Evolutionary conservation across 2,113 vertebrate genomes (phyloP).

Genomic region (Alligator mississippiensis): DNA sequence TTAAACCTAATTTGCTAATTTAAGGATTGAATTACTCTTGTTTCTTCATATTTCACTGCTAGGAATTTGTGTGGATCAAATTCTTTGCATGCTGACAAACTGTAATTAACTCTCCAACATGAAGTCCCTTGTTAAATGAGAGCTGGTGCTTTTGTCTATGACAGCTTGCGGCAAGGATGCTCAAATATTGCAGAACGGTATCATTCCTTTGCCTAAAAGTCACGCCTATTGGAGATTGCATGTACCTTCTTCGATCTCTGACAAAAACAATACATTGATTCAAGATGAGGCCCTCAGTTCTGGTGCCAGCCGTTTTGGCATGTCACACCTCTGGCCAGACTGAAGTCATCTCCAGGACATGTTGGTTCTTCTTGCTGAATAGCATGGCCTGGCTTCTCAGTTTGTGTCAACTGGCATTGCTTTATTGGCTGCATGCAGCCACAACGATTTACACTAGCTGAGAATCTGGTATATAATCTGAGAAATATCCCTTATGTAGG

Average conservation of each 20-base stretch:
- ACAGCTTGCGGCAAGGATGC: neutral
- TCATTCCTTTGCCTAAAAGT: constrained; percentile 8
- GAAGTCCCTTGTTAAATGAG: neutral
- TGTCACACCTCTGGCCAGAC: neutral
- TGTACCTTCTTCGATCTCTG: neutral
- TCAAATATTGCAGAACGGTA: neutral
- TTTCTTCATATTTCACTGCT: neutral
- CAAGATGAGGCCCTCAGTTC: neutral
- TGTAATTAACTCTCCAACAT: constrained; percentile 20
- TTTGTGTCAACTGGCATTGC: neutral
- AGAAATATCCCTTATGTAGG: constrained; percentile 9
- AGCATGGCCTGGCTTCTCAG: constrained; percentile 39
- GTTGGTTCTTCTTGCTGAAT: constrained; percentile 18
- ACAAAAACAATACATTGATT: neutral
- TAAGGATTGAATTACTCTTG: neutral
- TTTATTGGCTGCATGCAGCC: constrained; percentile 12
- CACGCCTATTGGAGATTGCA: neutral
- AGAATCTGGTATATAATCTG: neutral
- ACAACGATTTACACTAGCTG: neutral
- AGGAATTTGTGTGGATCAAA: constrained; percentile 33
- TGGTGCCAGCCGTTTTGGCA: neutral
- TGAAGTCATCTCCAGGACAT: constrained; percentile 31
- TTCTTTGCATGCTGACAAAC: neutral
- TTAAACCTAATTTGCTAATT: constrained; percentile 5
- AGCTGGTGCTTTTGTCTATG: neutral